A percentile compares a stretch with the other conserved stretches of the same genome.
Conservation (phyloP, 2,113 vertebrate genomes). For the Pangasianodon gigas region DNA sequence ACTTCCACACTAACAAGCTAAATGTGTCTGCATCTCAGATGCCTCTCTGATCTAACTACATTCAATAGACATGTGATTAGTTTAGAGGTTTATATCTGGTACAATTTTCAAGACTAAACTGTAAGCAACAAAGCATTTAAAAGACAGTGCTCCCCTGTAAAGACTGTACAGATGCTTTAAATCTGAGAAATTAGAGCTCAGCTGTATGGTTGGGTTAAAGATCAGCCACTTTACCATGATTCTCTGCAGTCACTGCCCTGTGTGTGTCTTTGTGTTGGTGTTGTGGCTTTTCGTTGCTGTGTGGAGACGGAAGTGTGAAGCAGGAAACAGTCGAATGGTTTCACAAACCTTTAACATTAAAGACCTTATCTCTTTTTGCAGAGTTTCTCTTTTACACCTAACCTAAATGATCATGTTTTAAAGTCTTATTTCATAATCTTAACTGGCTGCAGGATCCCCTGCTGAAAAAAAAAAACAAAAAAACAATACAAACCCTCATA, state of each 20-base stretch:
- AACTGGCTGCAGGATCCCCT: background rate
- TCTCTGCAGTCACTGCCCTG: background rate
- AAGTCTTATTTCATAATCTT: background rate
- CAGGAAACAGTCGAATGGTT: background rate
- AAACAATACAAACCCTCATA: too few relatives aligned
- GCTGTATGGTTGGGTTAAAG: background rate
- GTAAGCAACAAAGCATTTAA: background rate
- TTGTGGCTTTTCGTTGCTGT: conserved; percentile 2
- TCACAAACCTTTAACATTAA: background rate
- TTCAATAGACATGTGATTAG: background rate
- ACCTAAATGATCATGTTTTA: background rate
- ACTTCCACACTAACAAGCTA: background rate
- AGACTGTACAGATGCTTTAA: background rate
- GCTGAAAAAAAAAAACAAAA: too few relatives aligned
- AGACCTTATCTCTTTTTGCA: background rate
- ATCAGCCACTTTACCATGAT: conserved; percentile 15
- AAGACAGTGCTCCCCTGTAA: background rate
- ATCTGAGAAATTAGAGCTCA: background rate
- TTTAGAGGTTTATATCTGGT: background rate
- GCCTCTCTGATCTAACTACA: background rate
- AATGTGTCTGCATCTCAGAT: background rate
- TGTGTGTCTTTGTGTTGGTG: background rate
- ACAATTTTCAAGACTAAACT: background rate
- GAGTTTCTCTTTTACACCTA: background rate
- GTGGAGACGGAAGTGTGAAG: conserved; percentile 35